A percentile compares a stretch with the other conserved stretches of the same genome.
Conservation (phyloP, 2,888 invertebrate genomes). For the Melanostoma scalare region DNA sequence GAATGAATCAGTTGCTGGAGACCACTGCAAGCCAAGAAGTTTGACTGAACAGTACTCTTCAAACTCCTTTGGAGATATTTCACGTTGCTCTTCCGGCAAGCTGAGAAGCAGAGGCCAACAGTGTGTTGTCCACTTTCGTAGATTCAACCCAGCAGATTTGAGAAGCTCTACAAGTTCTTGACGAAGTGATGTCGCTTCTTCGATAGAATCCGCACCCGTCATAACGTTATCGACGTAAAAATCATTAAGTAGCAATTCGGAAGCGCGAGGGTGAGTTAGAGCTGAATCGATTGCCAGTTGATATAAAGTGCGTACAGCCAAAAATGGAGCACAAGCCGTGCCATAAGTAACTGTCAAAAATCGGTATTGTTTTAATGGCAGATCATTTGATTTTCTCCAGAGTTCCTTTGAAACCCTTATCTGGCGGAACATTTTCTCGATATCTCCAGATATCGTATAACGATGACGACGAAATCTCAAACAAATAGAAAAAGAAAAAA, state of each 20-base stretch:
- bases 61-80: too few relatives aligned
- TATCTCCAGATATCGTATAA: slow-evolving; percentile 45
- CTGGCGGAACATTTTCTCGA: slow-evolving; percentile 57
- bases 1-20: too few relatives aligned
- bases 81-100: too few relatives aligned
- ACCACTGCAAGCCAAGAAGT: too few relatives aligned
- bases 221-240: slow-evolving; percentile 74
- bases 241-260: slow-evolving; percentile 50
- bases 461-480: slow-evolving; percentile 45
- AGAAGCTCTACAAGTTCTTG: background rate
- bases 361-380: slow-evolving; percentile 33
- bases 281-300: slow-evolving; percentile 64
- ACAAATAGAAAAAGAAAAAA: slow-evolving; percentile 37
- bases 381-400: slow-evolving; percentile 25
- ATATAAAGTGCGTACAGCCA: slow-evolving; percentile 54
- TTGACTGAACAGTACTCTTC: too few relatives aligned
- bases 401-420: slow-evolving; percentile 29
- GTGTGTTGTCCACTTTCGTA: slow-evolving; percentile 13
- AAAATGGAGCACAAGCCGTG: slow-evolving; percentile 54
- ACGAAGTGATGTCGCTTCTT: background rate
- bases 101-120: background rate
- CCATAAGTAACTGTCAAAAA: slow-evolving; percentile 58
- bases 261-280: slow-evolving; percentile 50
- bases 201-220: slow-evolving; percentile 41
- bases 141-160: background rate